Base-by-base conservation (phyloP, 2,888 invertebrate species). In the Ryuthela nishihirai region DNA sequence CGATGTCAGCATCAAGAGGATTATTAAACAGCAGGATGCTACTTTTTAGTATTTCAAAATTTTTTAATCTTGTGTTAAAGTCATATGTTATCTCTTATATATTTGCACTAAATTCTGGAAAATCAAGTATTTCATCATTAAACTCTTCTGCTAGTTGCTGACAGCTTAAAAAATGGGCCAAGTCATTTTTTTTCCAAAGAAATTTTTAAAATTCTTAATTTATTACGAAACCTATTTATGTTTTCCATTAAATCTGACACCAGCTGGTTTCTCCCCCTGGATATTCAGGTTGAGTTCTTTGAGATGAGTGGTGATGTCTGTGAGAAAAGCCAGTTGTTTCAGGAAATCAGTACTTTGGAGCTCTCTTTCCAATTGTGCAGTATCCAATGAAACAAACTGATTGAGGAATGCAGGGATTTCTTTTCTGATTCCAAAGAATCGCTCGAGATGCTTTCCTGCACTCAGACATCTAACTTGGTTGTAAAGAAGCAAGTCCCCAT, bases 381-480 rank as follows among this genome's bases (percentile, higher is more conserved):
- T 40, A 18, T 40, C 40, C 1, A 18, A 17, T 40, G 40, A 40
- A 24, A 42, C 15, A 18, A 3, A 6, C n/a, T 40, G n/a, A n/a
- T 20, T n/a, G 17, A 40, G 5, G 25, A 42, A 42, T 2, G 42
- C 24, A 42, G 25, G 42, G 42, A 42, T 42, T 42, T 42, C 24
- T 42, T 42, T 42, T 17, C 26, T 42, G 23, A 42, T 24, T 9
- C 1, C 42, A 24, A 42, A 42, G 42, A 42, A 42, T 23, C 23
- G 12, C 18, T 42, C 25, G 15, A 42, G 23, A 42, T 3, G 12
- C 42, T 42, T 42, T 42, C 26, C 42, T 25, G 7, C 29, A 43
- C 43, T 43, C 18, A 43, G 43, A 26, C 43, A 15, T 20, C 4
- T 43, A n/a, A 29, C n/a, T 12, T 43, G 29, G 20, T 43, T 43